Evolutionary conservation across 2,797 vertebrate genomes (phyloP).

Genomic region (Notoglanidium macrostoma): DNA sequence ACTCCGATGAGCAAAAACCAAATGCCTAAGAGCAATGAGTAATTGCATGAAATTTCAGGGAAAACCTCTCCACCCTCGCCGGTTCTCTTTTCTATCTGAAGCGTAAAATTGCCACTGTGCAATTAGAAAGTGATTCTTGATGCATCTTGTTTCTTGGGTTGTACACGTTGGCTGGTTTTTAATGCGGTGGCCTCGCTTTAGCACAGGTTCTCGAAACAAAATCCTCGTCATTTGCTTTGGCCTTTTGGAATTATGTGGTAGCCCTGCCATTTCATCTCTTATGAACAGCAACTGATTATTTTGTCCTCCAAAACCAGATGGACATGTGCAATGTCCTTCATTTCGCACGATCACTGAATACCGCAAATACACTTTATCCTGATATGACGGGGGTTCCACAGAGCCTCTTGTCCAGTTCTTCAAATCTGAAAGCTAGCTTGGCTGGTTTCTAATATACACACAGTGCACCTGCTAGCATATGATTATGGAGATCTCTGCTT

Average conservation of each 20-base stretch:
- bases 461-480: no score
- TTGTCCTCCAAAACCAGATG: neutral
- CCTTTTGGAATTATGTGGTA: neutral
- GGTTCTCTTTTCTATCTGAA: neutral
- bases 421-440: neutral
- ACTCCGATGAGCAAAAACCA: conserved; percentile 60
- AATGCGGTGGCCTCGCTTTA: neutral
- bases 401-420: neutral
- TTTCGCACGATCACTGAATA: neutral
- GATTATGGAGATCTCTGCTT: neutral
- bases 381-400: neutral
- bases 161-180: neutral
- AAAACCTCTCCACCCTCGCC: neutral
- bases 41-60: conserved; percentile 56
- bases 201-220: neutral
- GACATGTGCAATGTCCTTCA: neutral
- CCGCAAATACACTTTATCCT: neutral
- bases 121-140: neutral
- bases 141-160: neutral
- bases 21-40: conserved; percentile 51
- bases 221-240: neutral
- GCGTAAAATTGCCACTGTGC: neutral
- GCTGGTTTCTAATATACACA: neutral
- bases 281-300: neutral
- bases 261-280: neutral